Base-by-base conservation (phyloP, 2,797 vertebrate genomes). In the Sebastes trivittatus region DNA sequence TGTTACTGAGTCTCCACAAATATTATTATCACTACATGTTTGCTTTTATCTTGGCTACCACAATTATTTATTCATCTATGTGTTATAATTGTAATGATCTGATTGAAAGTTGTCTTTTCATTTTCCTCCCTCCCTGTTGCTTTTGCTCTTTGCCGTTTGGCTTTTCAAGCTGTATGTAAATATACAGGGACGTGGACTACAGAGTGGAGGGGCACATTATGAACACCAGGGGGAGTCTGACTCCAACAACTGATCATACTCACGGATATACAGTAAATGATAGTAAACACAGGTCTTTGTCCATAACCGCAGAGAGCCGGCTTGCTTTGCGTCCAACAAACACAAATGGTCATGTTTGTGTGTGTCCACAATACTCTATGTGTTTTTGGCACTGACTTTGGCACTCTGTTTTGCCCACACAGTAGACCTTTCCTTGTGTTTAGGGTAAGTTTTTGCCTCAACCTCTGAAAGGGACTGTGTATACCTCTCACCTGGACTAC, bases 221-320 rank as follows among this genome's bases (percentile, higher is more conserved):
- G 29, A 59, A 76, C 86, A 83, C 25, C 30, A 80, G 82, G 29
- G 77, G 78, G 56, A 54, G 80, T 14, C 22, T 60, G 38, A 64
- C 62, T 70, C 59, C 6, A 34, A n/a, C 9, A n/a, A 56, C 1
- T 18, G 5, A 13, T 65, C 2, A 73, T 36, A 36, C 7, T 38
- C 10, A 38, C 27, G 18, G 30, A 7, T 2, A 42, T 25, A 16
- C 42, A 16, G 42, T 46, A 49, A 42, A 61, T 23, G 2, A 27
- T 7, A 7, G 23, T 9, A 11, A 29, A 20, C 13, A 11, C 42
- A 66, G n/a, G 1, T 54, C 61, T 29, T 36, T 23, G 3, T 49
- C 20, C 8, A 63, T 55, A 8, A 10, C 16, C 1, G 0, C 29
- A 38, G 0, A 70, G 7, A 62, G 32, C 2, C 0, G 6, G 8